phyloP scores from a whole-genome alignment of 2,797 vertebrate species.

The Gila robusta region DNA sequence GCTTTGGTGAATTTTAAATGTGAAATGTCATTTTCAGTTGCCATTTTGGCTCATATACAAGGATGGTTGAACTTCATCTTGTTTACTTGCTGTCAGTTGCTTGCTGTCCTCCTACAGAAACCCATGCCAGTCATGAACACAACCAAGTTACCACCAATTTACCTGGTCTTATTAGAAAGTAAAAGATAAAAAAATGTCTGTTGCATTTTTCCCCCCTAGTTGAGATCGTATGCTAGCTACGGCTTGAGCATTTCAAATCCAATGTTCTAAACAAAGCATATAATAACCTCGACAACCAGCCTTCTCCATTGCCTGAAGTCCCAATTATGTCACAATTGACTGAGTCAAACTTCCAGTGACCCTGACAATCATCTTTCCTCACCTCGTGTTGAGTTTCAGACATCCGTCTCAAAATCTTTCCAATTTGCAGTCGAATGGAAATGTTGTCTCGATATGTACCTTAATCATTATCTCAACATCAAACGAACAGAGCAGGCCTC shows the following conservation, averaged over 20 bases:
- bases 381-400: background rate
- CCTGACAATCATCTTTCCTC: constrained; percentile 36
- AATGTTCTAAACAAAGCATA: background rate
- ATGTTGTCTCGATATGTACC: constrained; percentile 67
- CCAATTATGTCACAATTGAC: constrained; percentile 49
- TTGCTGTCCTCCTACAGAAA: constrained; percentile 45
- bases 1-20: constrained; percentile 42
- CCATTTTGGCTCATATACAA: constrained; percentile 20
- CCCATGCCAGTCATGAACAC: constrained; percentile 13
- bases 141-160: constrained; percentile 34
- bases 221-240: background rate
- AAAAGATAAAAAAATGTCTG: constrained; percentile 12
- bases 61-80: constrained; percentile 37
- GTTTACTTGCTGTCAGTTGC: constrained; percentile 54
- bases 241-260: constrained; percentile 20
- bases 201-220: background rate
- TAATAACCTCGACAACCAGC: constrained; percentile 4
- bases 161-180: constrained; percentile 19
- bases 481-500: constrained; percentile 72
- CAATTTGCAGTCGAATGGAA: constrained; percentile 44
- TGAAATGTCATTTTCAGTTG: constrained; percentile 46
- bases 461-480: constrained; percentile 80
- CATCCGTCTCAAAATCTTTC: constrained; percentile 31
- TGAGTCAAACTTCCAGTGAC: constrained; percentile 38
- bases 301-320: background rate